phyloP scores from a whole-genome alignment of 2,888 invertebrate genomes.

The Xanthia togata region DNA sequence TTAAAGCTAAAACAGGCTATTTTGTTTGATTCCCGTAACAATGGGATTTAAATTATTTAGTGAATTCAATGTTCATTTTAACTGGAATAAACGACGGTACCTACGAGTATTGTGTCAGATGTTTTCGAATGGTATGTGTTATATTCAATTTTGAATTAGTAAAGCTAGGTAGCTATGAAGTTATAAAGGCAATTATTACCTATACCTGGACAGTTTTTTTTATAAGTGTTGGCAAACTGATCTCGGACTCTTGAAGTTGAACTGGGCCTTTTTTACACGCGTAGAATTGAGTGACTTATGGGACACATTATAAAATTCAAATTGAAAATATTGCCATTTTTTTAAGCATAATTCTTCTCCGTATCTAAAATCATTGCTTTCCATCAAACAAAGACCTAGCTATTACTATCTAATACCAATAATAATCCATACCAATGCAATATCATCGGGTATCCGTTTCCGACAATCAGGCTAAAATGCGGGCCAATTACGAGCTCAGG shows the following conservation, averaged over 20 bases:
- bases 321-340: neutral
- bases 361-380: neutral
- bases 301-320: too few species aligned
- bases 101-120: neutral
- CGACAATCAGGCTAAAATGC: conserved; percentile 71
- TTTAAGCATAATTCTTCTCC: neutral
- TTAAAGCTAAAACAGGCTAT: conserved; percentile 48
- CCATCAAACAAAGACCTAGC: conserved; percentile 36
- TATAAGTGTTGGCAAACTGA: too few species aligned
- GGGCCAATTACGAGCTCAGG: conserved; percentile 76
- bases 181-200: too few species aligned
- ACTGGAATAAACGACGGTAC: conserved; percentile 20
- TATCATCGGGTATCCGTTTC: conserved; percentile 63
- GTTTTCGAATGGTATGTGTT: neutral
- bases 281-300: neutral
- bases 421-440: conserved; percentile 64
- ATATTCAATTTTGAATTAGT: neutral
- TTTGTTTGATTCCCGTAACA: conserved; percentile 26
- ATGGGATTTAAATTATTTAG: conserved; percentile 42
- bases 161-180: too few species aligned
- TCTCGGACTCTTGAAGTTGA: too few species aligned
- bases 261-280: neutral
- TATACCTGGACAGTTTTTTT: too few species aligned
- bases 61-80: conserved; percentile 29
- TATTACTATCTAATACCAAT: conserved; percentile 44